These are phyloP conservation scores for Nyctereutes procyonoides DNA, from an alignment of 2,113 vertebrate species.

Conservation along the genomic window DNA sequence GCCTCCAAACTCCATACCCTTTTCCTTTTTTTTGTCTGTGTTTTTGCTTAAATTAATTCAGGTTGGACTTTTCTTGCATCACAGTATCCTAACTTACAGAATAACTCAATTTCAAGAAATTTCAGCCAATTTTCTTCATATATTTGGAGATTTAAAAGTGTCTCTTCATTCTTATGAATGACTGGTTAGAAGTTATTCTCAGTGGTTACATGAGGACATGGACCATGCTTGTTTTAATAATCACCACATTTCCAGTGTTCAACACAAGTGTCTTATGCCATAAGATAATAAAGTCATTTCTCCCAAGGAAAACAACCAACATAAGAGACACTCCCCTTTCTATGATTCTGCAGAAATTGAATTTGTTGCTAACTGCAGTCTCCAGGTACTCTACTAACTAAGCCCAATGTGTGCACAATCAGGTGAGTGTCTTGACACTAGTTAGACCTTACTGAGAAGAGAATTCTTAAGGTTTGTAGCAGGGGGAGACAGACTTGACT, in stretches of 20 bases:
- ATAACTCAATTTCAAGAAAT: neutral
- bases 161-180: neutral
- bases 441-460: neutral
- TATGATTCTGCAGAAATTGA: neutral
- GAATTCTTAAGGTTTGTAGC: neutral
- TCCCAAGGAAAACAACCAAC: neutral
- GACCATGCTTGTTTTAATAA: neutral
- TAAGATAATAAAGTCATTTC: neutral
- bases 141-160: constrained; percentile 17
- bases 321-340: neutral
- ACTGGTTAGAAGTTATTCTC: neutral
- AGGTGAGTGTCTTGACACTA: neutral
- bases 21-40: neutral
- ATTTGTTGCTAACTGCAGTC: neutral
- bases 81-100: neutral
- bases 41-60: constrained; percentile 37
- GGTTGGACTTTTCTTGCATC: neutral
- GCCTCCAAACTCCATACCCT: neutral
- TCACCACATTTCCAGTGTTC: neutral
- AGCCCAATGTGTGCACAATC: neutral
- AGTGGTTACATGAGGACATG: neutral
- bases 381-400: neutral
- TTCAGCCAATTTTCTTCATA: neutral
- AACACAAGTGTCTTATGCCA: neutral
- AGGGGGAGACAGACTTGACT: neutral